Percentiles rank a stretch among this genome's conserved stretches.
Conservation (phyloP, 2,888 invertebrate species). For the Nomada ruficornis region DNA sequence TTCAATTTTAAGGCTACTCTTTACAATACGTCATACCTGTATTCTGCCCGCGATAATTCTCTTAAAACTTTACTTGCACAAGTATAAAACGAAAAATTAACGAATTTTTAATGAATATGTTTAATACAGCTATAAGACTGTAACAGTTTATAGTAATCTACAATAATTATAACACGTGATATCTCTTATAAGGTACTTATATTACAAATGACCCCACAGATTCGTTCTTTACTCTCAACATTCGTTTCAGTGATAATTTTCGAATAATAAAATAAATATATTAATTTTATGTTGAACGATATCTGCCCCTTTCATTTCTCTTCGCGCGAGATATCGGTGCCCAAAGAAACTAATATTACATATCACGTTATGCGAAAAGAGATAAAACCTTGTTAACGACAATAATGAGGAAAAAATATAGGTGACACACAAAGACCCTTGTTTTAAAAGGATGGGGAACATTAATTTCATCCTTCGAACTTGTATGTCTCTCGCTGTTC, state of each 20-base stretch:
- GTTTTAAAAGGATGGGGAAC: constrained; percentile 26
- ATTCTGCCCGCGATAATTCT: constrained; percentile 40
- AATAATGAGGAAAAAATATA: background rate
- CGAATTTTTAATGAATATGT: constrained; percentile 72
- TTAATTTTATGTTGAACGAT: constrained; percentile 21
- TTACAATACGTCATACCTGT: constrained; percentile 30
- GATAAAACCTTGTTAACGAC: background rate
- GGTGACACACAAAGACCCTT: constrained; percentile 3
- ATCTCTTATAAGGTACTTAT: constrained; percentile 78
- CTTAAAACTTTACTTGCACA: constrained; percentile 63
- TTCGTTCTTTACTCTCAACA: constrained; percentile 65
- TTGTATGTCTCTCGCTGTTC: no score
- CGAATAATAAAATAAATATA: constrained; percentile 24
- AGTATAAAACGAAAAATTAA: constrained; percentile 75
- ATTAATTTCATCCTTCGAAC: no score
- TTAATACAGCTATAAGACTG: constrained; percentile 78
- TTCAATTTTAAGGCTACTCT: constrained; percentile 62
- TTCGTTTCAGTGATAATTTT: constrained; percentile 31
- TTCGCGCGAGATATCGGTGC: background rate
- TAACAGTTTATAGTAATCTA: constrained; percentile 82
- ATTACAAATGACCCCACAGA: constrained; percentile 71
- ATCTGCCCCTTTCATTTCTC: background rate
- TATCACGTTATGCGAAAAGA: constrained; percentile 7
- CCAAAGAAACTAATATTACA: background rate
- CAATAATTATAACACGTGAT: constrained; percentile 80